phyloP scores from a whole-genome alignment of 2,888 invertebrate species.

The Sicus ferrugineus region DNA sequence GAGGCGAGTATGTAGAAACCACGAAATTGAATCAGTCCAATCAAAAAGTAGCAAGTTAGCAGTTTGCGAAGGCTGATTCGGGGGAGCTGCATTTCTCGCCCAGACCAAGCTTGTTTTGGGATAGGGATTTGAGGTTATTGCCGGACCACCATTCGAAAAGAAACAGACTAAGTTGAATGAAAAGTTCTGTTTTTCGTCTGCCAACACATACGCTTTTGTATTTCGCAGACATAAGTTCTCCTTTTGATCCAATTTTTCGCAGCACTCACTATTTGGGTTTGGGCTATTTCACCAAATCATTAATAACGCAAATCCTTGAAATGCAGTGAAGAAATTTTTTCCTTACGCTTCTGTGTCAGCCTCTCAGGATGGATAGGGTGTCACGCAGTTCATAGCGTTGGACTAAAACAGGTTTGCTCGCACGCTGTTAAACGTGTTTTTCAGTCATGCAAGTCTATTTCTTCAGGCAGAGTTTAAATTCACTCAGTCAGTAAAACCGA shows the following conservation, averaged over 20 bases:
- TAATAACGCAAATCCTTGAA: too few relatives aligned
- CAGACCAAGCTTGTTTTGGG: background rate
- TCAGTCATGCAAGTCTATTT: too few relatives aligned
- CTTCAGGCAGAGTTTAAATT: too few relatives aligned
- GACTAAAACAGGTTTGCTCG: too few relatives aligned
- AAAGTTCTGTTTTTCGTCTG: slow-evolving; percentile 6
- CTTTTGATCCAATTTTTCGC: slow-evolving; percentile 30
- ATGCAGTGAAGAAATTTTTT: too few relatives aligned
- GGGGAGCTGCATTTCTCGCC: background rate
- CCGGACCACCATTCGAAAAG: slow-evolving; percentile 7
- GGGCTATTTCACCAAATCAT: too few relatives aligned
- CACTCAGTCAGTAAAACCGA: too few relatives aligned
- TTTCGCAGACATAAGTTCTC: slow-evolving; percentile 32
- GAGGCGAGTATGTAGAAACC: slow-evolving; percentile 24
- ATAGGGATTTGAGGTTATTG: background rate
- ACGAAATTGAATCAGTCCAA: slow-evolving; percentile 50
- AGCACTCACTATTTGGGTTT: too few relatives aligned
- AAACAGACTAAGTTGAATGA: slow-evolving; percentile 29
- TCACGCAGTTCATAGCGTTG: too few relatives aligned
- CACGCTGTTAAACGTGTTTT: too few relatives aligned
- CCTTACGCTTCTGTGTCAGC: too few relatives aligned
- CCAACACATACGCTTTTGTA: slow-evolving; percentile 15
- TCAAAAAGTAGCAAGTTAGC: slow-evolving; percentile 48
- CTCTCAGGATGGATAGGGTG: too few relatives aligned
- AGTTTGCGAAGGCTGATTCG: background rate